Conservation (phyloP, 2,113 vertebrate genomes). For the Menidia beryllina region DNA sequence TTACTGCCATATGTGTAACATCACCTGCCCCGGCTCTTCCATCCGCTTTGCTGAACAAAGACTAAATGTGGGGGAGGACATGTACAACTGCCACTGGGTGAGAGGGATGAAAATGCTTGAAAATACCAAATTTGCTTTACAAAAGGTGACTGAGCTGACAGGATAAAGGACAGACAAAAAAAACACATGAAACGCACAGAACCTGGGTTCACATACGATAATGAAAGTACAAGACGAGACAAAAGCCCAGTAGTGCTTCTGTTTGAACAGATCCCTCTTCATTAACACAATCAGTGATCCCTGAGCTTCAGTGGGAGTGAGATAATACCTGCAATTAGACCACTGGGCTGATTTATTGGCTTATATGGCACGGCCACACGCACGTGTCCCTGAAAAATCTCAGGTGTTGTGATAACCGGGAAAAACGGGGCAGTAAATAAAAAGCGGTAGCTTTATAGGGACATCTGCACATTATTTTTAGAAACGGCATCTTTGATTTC, state of each 20-base stretch:
- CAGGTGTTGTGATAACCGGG: background rate
- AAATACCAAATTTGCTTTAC: background rate
- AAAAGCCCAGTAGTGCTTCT: conserved; percentile 32
- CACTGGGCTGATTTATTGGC: conserved; percentile 35
- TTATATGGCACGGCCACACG: background rate
- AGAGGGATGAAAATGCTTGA: background rate
- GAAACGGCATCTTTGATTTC: background rate
- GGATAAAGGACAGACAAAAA: background rate
- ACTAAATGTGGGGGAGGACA: no score
- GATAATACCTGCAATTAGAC: conserved; percentile 48
- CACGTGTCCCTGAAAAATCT: background rate
- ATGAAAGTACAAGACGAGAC: conserved; percentile 14
- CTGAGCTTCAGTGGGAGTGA: conserved; percentile 27
- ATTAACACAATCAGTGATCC: conserved; percentile 53
- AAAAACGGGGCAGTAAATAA: background rate
- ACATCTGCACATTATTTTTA: conserved; percentile 2
- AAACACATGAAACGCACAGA: background rate
- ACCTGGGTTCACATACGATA: conserved; percentile 7
- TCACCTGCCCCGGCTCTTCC: conserved; percentile 33
- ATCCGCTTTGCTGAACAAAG: background rate
- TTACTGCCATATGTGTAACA: conserved; percentile 31
- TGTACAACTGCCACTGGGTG: background rate
- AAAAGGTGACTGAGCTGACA: background rate
- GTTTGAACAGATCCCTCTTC: conserved; percentile 41
- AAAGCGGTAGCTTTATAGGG: background rate